Evolutionary conservation across 2,113 vertebrate genomes (phyloP), one percentile per base, ranked within the genome.

Genomic region (Penelope pileata): DNA sequence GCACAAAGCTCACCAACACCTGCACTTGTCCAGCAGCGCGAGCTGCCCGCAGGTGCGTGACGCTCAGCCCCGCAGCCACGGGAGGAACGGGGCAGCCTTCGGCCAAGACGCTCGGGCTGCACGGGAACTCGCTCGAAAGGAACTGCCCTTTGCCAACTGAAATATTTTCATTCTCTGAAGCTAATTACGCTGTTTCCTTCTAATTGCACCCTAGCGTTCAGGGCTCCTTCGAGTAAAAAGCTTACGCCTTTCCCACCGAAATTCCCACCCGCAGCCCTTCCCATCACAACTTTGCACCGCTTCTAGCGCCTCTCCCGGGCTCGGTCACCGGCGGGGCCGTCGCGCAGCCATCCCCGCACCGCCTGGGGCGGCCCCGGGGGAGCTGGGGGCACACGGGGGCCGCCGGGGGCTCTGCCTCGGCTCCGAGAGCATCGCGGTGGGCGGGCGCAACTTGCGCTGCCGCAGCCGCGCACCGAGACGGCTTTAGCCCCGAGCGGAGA

Each of bases 381-480:
- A 32, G 32, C 32, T 0, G 1, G 22, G 29, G 54, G 16, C 40
- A 80, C 51, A 24, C 10, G 1, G 2, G 6, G 18, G 47, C 32
- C 1, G 32, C 30, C 1, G 4, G 0, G 13, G 54, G 45, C 4
- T n/a, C 10, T 12, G 5, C 48, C 64, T 36, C 4, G 24, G 54
- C 8, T 26, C 48, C 12, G 29, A 13, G 36, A 42, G 42, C 73
- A 48, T 22, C 2, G 9, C 36, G 2, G 0, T 8, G n/a, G 30
- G 22, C 0, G 2, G 63, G 12, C 29, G 26, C 53, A 30, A 73
- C 43, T 15, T 22, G 74, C 3, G 7, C 66, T 24, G 23, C 6
- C 8, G 29, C 2, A 22, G 89, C 60, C 98, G 97, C 92, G 98
- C 98, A 98, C 86, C 97, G 91, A 16, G 17, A n/a, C 1, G 48